Conservation (phyloP, 64 coral and sea anemone species). For the Pachyseris speciosa region DNA sequence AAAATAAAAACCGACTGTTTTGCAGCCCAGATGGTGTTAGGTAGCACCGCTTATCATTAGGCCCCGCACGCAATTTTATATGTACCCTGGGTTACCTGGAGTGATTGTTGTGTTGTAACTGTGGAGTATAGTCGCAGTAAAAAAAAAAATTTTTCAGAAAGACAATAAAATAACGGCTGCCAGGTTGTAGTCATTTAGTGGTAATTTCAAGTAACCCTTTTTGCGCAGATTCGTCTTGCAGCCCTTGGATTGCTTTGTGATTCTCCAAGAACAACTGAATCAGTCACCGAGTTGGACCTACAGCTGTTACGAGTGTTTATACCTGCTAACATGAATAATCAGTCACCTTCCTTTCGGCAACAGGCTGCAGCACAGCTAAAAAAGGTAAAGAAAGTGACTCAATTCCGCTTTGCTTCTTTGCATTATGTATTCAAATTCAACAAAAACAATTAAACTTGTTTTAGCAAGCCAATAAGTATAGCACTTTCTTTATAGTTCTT, state of each 20-base stretch:
- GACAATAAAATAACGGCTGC: too few species aligned
- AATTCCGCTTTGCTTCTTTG: too few species aligned
- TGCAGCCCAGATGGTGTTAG: too few species aligned
- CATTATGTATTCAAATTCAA: too few species aligned
- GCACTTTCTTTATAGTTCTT: slow-evolving; percentile 59
- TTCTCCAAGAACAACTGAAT: slow-evolving; percentile 85
- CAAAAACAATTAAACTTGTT: neutral
- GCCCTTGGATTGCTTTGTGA: slow-evolving; percentile 92
- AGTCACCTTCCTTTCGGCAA: slow-evolving; percentile 96
- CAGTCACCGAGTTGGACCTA: slow-evolving; percentile 73
- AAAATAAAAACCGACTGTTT: too few species aligned
- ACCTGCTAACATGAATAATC: slow-evolving; percentile 91
- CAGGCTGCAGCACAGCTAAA: slow-evolving; percentile 66
- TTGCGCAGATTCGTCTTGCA: slow-evolving; percentile 69
- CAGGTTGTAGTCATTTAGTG: neutral
- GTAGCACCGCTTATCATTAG: too few species aligned
- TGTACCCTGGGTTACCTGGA: too few species aligned
- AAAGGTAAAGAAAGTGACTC: slow-evolving; percentile 60
- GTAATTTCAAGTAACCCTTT: neutral
- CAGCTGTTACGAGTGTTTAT: slow-evolving; percentile 76
- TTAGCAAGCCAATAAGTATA: neutral
- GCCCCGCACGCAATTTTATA: too few species aligned
- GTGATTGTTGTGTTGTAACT: too few species aligned
- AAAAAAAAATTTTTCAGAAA: too few species aligned
- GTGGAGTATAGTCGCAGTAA: too few species aligned